Percentiles rank a stretch among this genome's conserved stretches.
phyloP scores from a whole-genome alignment of 1,140 invertebrate genomes.

The Bathynomus jamesi region DNA sequence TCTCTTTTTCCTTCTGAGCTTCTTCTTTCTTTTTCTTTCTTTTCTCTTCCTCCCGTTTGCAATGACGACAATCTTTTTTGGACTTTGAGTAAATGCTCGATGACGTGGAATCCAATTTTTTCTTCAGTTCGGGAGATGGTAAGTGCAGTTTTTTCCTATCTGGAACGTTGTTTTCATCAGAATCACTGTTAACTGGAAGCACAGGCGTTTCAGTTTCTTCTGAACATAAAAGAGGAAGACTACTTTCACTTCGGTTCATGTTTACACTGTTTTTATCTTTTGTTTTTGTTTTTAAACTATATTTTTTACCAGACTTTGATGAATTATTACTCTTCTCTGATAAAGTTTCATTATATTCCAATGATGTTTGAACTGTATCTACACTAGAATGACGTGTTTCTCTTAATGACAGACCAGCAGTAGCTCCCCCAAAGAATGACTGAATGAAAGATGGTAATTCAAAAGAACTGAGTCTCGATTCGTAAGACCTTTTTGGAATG shows the following conservation, averaged over 20 bases:
- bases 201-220: slow-evolving; percentile 11
- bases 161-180: background rate
- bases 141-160: background rate
- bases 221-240: slow-evolving; percentile 21
- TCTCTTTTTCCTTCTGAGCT: background rate
- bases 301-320: background rate
- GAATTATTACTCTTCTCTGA: background rate
- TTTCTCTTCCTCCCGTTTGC: slow-evolving; percentile 27
- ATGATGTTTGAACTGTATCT: background rate
- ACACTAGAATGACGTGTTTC: background rate
- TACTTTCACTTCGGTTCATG: slow-evolving; percentile 29
- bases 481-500: background rate
- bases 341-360: background rate
- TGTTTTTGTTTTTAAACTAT: background rate
- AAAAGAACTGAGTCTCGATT: slow-evolving; percentile 6
- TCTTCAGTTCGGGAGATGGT: background rate
- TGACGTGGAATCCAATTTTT: background rate
- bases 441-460: slow-evolving; percentile 9
- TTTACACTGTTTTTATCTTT: background rate
- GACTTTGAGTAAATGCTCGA: background rate
- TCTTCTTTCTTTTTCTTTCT: slow-evolving; percentile 21
- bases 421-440: background rate
- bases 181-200: background rate
- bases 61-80: slow-evolving; percentile 16
- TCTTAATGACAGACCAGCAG: slow-evolving; percentile 4